Evolutionary conservation across 2,797 vertebrate species (phyloP).

Genomic region (Tolypeutes matacus): DNA sequence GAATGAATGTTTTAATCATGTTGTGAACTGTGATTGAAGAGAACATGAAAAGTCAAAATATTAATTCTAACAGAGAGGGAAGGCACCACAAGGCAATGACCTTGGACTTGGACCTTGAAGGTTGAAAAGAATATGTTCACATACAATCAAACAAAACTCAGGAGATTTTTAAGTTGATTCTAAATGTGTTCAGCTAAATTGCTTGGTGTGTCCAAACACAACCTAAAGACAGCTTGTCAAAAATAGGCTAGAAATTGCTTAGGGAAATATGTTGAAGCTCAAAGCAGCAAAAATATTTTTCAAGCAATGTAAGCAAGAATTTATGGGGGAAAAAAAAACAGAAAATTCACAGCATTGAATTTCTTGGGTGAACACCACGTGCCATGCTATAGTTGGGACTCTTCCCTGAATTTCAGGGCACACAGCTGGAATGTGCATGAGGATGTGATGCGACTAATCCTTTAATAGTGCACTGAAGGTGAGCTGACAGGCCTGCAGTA

Average conservation of each 20-base stretch:
- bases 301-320: conserved; percentile 41
- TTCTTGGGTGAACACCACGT: not conserved
- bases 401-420: not conserved
- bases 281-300: conserved; percentile 36
- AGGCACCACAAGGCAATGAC: conserved; percentile 4
- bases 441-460: not conserved
- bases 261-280: conserved; percentile 58
- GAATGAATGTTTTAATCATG: not conserved
- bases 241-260: conserved; percentile 54
- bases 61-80: not conserved
- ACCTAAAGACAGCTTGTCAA: conserved; percentile 66
- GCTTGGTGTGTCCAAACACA: conserved; percentile 52
- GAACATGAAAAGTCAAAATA: not conserved
- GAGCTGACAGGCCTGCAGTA: not conserved
- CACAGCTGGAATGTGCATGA: conserved; percentile 33
- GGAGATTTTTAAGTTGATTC: conserved; percentile 58
- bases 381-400: not conserved
- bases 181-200: conserved; percentile 62
- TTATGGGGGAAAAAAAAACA: not conserved
- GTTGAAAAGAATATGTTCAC: conserved; percentile 13
- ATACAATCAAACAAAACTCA: conserved; percentile 30
- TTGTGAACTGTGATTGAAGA: conserved; percentile 2
- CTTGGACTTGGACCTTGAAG: conserved; percentile 58
- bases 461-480: conserved; percentile 28
- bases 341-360: not conserved